Base-by-base conservation (phyloP, 2,797 vertebrate species). In the Silurus aristotelis region DNA sequence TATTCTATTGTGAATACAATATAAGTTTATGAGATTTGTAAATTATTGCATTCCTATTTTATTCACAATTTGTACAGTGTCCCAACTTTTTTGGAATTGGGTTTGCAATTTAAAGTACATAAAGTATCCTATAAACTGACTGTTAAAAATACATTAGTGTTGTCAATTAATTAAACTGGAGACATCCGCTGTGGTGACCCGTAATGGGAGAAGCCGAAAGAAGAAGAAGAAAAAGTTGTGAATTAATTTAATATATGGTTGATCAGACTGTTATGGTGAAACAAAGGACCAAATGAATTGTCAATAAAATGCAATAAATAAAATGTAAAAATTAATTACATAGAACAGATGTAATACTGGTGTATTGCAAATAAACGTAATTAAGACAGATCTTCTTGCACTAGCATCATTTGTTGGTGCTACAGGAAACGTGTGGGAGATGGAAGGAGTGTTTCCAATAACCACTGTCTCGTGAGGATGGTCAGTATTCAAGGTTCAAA, bases 401-500 rank as follows among this genome's bases (percentile, higher is more conserved):
- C 15, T 25, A 1, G 78, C 2, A 7, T 27, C 6, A 19, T 6
- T 25, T 6, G 3, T 19, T 80, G 31, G n/a, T 63, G 22, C 13
- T 66, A 25, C 61, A 80, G 78, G 43, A 80, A 80, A 66, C 25
- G 61, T 80, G 78, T 80, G 61, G 78, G 60, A 25, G 38, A 43
- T 64, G 46, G 17, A 17, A 80, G 38, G 25, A 80, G 31, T 68
- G n/a, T 20, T 67, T 67, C 17, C 5, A 48, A 81, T 80, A 64
- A 20, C 73, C 52, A 75, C 1, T 27, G 48, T 48, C 7, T 58
- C 27, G 2, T 76, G 5, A 75, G 48, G 1, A 75, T 76, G n/a
- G 52, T 31, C n/a, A 56, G 12, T 7, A 27, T 20, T 22, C 19
- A 22, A 20, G 15, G 14, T 17, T 75, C 7, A 56, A 17, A 17